Base-by-base conservation (phyloP, 2,888 invertebrate species). In the Agrotis clavis region DNA sequence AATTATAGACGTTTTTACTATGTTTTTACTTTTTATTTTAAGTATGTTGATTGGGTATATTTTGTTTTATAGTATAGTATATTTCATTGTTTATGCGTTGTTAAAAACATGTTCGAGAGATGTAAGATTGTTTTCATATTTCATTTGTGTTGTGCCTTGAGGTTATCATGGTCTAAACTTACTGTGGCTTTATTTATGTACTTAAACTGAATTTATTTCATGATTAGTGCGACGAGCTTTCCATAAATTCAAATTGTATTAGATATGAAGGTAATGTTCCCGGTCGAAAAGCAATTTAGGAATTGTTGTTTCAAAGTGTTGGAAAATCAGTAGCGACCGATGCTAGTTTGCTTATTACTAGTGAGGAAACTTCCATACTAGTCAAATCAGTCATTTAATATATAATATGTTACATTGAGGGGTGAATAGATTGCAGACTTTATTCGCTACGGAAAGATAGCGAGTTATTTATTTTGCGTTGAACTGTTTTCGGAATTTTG, bases 1-100 rank as follows among this genome's bases (percentile, higher is more conserved):
- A 85, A 84, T 85, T 76, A 80, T 67, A 66, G 70, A 74, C 75
- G 66, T 63, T 77, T 82, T 72, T 82, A 79, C 67, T 54, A 60
- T 81, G 18, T 77, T 81, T 41, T 73, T 65, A 62, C 59, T 71
- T 72, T 80, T 83, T 59, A n/a, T 72, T 66, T 3, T 51, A 21
- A 18, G 67, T 66, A 51, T n/a, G 60, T 64, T 76, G 62, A 81
- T 83, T 70, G 71, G 84, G 61, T 71, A 45, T 53, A 57, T 72
- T 85, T 79, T 79, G 71, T 81, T 79, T 72, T 73, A 81, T 69
- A 45, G 67, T 60, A 35, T 1, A 47, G 54, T 62, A 50, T 56
- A 21, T 74, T 67, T 65, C 77, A 66, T 69, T 61, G 54, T 68
- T 71, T 69, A 77, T 69, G 50, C 63, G 60, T 69, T 57, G 47